Conservation (phyloP, 2,113 vertebrate species). For the Zosterops japonicus region DNA sequence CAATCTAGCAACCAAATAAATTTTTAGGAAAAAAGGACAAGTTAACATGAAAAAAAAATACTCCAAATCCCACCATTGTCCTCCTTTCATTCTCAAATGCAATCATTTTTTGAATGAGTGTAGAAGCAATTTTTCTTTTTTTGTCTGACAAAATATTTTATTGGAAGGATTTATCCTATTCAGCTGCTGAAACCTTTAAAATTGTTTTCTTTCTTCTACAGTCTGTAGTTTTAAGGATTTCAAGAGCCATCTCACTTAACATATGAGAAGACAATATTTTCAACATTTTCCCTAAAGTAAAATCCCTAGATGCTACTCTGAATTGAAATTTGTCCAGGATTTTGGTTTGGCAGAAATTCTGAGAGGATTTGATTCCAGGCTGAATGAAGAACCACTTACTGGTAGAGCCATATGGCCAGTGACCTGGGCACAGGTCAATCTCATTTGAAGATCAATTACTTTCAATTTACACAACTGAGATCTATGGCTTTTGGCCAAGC, state of each 20-base stretch:
- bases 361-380: neutral
- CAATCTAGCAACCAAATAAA: neutral
- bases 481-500: neutral
- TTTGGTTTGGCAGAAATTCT: neutral
- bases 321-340: neutral
- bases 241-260: neutral
- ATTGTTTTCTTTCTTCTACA: neutral
- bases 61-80: fast-evolving
- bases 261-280: neutral
- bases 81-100: neutral
- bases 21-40: fast-evolving
- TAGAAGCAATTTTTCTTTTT: neutral
- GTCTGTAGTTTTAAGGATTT: neutral
- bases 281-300: neutral
- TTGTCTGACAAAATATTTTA: neutral
- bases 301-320: neutral
- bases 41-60: neutral
- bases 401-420: neutral
- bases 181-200: neutral
- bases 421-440: neutral
- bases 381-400: neutral
- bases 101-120: neutral
- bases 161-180: neutral
- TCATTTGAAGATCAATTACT: neutral
- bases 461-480: neutral